These are phyloP conservation scores for Larimichthys polyactis DNA, from an alignment of 2,113 vertebrate species.

Conservation along the genomic window DNA sequence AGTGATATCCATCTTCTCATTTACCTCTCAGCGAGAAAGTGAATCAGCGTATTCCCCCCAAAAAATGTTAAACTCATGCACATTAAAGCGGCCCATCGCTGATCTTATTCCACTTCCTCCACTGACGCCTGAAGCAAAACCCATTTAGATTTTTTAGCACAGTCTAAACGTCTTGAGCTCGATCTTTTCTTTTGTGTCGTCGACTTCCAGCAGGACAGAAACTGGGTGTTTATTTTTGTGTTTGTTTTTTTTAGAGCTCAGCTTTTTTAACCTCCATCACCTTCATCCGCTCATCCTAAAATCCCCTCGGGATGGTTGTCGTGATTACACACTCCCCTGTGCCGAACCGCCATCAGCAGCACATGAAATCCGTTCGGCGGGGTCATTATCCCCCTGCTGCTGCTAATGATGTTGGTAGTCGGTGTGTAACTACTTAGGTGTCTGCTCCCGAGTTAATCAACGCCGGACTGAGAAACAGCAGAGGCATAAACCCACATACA, in stretches of 20 bases:
- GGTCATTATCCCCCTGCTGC: constrained; percentile 69
- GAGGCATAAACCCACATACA: constrained; percentile 41
- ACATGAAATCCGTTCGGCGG: constrained; percentile 62
- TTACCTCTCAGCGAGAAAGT: not conserved
- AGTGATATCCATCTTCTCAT: not conserved
- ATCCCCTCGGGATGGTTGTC: constrained; percentile 53
- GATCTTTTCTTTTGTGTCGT: not conserved
- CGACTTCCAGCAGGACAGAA: constrained; percentile 3
- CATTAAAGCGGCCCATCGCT: not conserved
- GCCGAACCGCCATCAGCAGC: constrained; percentile 58
- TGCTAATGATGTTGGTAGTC: constrained; percentile 68
- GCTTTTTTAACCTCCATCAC: constrained; percentile 27
- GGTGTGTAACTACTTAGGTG: constrained; percentile 63
- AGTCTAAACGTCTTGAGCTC: not conserved
- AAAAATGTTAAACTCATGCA: not conserved
- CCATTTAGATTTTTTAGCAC: not conserved
- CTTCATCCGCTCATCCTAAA: constrained; percentile 49
- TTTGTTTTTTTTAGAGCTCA: constrained; percentile 16
- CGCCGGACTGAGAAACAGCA: constrained; percentile 23
- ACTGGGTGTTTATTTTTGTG: constrained; percentile 6
- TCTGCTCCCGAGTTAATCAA: constrained; percentile 59
- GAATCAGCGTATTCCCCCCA: not conserved
- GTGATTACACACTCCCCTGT: constrained; percentile 54
- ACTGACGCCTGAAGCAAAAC: not conserved
- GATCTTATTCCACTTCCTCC: not conserved